phyloP scores from a whole-genome alignment of 2,797 vertebrate genomes.

The Lindbergichthys nudifrons region DNA sequence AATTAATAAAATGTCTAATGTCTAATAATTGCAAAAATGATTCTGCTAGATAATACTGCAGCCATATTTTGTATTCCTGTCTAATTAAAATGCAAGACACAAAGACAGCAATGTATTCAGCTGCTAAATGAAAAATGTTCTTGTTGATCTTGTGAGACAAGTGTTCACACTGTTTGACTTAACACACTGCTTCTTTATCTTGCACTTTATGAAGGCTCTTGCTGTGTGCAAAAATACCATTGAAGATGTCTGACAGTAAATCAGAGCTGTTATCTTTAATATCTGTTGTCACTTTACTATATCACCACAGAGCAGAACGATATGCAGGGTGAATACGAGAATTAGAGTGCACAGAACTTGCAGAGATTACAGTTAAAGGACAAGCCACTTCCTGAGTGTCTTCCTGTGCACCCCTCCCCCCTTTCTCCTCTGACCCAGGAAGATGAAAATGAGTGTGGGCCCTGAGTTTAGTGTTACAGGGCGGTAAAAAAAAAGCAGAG shows the following conservation, averaged over 20 bases:
- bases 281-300: background rate
- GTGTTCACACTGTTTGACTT: background rate
- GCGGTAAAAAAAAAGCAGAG: slow-evolving; percentile 34
- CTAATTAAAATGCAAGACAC: background rate
- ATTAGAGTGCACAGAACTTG: slow-evolving; percentile 35
- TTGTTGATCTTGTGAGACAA: background rate
- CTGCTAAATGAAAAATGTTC: background rate
- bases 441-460: slow-evolving; percentile 36
- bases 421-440: slow-evolving; percentile 66
- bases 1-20: background rate
- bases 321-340: slow-evolving; percentile 28
- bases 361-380: slow-evolving; percentile 73
- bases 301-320: slow-evolving; percentile 7
- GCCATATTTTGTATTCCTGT: background rate
- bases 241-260: slow-evolving; percentile 1
- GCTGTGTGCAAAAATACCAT: slow-evolving; percentile 6
- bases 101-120: background rate
- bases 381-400: slow-evolving; percentile 78
- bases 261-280: background rate
- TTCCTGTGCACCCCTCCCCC: slow-evolving; percentile 65
- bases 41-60: background rate
- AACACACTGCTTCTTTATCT: slow-evolving; percentile 2
- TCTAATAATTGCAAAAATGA: background rate
- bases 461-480: slow-evolving; percentile 33
- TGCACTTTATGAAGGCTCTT: background rate